phyloP scores from a whole-genome alignment of 2,797 vertebrate genomes.

The Gorsachius magnificus region DNA sequence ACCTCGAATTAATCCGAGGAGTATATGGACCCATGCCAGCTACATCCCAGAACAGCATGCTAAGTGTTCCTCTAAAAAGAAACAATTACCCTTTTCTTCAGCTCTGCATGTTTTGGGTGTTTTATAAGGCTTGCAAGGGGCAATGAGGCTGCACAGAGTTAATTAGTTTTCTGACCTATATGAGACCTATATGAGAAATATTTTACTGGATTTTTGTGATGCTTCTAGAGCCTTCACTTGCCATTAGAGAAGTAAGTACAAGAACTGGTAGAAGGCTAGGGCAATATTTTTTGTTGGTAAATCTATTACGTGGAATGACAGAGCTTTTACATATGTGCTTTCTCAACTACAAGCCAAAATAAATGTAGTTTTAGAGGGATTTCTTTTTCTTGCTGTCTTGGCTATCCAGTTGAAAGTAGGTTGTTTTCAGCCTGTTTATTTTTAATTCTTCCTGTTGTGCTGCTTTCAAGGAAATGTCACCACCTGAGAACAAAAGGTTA shows the following conservation, averaged over 20 bases:
- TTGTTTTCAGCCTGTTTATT: slow-evolving; percentile 6
- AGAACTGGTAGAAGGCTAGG: background rate
- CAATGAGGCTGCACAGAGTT: background rate
- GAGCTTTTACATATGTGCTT: background rate
- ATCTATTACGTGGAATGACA: background rate
- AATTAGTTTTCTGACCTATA: background rate
- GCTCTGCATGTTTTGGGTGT: background rate
- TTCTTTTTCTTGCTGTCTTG: background rate
- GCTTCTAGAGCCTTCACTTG: background rate
- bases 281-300: background rate
- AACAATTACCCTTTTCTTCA: background rate
- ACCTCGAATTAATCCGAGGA: background rate
- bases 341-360: background rate
- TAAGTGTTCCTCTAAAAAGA: background rate
- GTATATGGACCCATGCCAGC: background rate
- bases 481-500: slow-evolving; percentile 40
- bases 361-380: background rate
- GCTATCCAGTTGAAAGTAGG: background rate
- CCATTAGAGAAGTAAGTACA: background rate
- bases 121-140: background rate
- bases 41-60: background rate
- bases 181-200: no score
- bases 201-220: background rate
- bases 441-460: slow-evolving; percentile 22
- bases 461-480: slow-evolving; percentile 54